Evolutionary conservation across 2,888 invertebrate genomes (phyloP), one percentile per base, ranked within the genome.

Genomic region (Chalcosyrphus nemorum): DNA sequence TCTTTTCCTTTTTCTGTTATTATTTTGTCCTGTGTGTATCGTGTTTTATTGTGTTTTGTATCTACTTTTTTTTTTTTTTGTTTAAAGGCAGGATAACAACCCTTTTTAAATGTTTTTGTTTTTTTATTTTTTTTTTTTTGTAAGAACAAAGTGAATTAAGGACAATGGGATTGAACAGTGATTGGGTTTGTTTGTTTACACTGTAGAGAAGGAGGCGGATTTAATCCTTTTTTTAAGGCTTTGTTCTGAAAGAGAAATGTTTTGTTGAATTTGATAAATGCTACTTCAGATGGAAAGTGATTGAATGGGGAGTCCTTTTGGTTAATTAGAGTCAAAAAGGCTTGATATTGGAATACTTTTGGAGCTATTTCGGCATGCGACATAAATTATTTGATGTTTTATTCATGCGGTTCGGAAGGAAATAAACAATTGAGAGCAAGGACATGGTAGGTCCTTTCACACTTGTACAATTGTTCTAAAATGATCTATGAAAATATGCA

Each of bases 91-190:
- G 75, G 47, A 38, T 50, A 50, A 29, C 57, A 66, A 57, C 54
- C 57, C 43, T 75, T 75, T 75, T 75, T 57, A 35, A 63, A 66
- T 59, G 47, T 24, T 57, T 75, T 47, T 47, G 11, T 17, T 9
- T 47, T 24, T 54, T 38, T 47, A 17, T 15, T 7, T 45, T 24
- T 54, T 38, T 15, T 72, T 27, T 72, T 27, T 17, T 32, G 11
- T 29, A 52, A 17, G 27, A 52, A 74, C 63, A 59, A 72, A 71
- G 32, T 66, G 59, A 66, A 43, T 80, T 63, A 75, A 75, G 68
- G 75, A 68, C 54, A 75, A 75, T 68, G 54, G 45, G 17, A 63
- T 17, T 63, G 54, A 50, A 68, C 75, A 81, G 21, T 63, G 56
- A 75, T 81, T 74, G 75, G 68, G 56, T 47, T 61, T 68, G 75